Conservation (phyloP, 2,797 vertebrate species). For the Eutrigla gurnardus region DNA sequence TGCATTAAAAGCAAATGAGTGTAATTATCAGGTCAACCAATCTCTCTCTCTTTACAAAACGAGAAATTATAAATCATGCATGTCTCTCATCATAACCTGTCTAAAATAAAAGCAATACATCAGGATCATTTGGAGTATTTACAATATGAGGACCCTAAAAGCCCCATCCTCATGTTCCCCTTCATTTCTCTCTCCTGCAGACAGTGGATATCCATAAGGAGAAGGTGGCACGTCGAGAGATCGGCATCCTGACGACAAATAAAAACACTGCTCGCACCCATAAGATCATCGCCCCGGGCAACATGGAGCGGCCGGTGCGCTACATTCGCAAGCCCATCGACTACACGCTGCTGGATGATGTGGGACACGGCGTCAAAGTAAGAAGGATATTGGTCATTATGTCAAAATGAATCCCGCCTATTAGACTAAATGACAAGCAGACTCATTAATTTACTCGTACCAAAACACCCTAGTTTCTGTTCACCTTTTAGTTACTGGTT, state of each 20-base stretch:
- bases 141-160: too few species aligned
- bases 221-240: constrained; percentile 98
- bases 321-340: constrained; percentile 99
- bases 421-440: neutral
- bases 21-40: neutral
- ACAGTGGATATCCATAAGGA: constrained; percentile 99
- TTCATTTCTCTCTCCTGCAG: constrained; percentile 77
- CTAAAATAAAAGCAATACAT: neutral
- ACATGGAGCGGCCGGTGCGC: constrained; percentile 98
- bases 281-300: constrained; percentile 98
- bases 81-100: neutral
- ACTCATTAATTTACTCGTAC: neutral
- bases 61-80: neutral
- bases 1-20: constrained; percentile 14
- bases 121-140: neutral
- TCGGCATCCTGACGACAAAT: constrained; percentile 98
- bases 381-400: constrained; percentile 45
- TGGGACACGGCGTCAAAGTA: constrained; percentile 99
- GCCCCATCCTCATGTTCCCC: neutral
- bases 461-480: neutral
- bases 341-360: constrained; percentile 98
- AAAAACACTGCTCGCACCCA: constrained; percentile 99
- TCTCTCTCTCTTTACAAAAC: constrained; percentile 1
- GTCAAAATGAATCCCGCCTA: neutral
- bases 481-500: neutral